Percentiles rank a stretch among this genome's conserved stretches.
phyloP scores from a whole-genome alignment of 2,797 vertebrate species.

The Scolopax rusticola region DNA sequence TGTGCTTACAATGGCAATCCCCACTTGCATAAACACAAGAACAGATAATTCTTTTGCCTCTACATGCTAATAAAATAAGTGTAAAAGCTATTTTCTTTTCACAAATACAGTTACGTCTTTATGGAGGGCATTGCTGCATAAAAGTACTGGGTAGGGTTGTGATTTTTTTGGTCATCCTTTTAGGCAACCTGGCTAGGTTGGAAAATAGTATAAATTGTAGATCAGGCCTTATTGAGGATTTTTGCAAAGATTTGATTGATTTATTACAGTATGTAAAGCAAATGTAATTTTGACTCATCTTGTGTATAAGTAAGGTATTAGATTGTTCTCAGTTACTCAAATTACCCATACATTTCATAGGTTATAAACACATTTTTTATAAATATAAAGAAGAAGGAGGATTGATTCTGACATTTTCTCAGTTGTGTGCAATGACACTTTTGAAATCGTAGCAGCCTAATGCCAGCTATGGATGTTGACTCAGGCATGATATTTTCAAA shows the following conservation, averaged over 20 bases:
- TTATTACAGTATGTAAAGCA: not conserved
- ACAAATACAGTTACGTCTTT: not conserved
- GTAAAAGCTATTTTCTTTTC: not conserved
- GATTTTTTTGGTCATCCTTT: not conserved
- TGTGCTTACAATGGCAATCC: not conserved
- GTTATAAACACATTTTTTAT: not conserved
- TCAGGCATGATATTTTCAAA: constrained; percentile 47
- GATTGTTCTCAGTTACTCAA: constrained; percentile 54
- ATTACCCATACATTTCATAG: constrained; percentile 20
- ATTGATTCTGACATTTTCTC: constrained; percentile 51
- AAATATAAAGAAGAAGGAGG: not conserved
- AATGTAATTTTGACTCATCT: constrained; percentile 10
- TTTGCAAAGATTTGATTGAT: not conserved
- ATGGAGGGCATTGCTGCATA: not conserved
- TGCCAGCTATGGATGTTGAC: constrained; percentile 35
- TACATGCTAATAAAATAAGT: not conserved
- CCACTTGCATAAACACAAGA: not conserved
- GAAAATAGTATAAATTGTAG: not conserved
- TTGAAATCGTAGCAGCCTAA: not conserved
- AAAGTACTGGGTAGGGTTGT: not conserved
- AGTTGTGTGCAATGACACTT: constrained; percentile 2
- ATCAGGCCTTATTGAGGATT: not conserved
- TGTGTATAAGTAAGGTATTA: not conserved
- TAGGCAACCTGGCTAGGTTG: not conserved
- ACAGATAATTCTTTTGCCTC: not conserved